Base-by-base conservation (phyloP, 1,140 invertebrate genomes). In the Octopus bimaculoides region DNA sequence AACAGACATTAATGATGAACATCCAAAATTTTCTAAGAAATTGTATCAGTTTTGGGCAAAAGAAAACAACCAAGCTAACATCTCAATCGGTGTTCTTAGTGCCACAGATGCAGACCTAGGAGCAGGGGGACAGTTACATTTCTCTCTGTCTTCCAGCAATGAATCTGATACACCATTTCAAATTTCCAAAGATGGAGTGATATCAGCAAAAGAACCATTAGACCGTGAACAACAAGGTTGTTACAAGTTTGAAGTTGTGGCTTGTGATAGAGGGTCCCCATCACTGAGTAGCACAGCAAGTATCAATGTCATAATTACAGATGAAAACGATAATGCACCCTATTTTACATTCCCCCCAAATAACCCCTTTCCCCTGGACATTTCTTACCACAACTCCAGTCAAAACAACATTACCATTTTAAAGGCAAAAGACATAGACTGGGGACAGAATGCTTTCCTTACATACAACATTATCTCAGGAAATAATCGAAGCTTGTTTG, bases 251-350 rank as follows among this genome's bases (percentile, higher is more conserved):
- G 93, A 95, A 3, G 93, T 95, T 12, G 94, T 96, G 89, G 97
- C 95, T 1, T 91, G 93, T 78, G 97, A 99, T 90, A 93, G 95
- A 87, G 97, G 97, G 0, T 92, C 91, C 4, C 94, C 96, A 0
- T 93, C 94, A 1, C 92, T 94, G 94, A 93, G 78, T 92, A 93
- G 14, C 91, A 95, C 81, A 52, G 93, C 82, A 52, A 94, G 5
- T 90, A 98, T 75, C 92, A 93, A 82, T 92, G 91, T 98, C 0
- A 91, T 92, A 79, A 93, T 98, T 0, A 88, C 96, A 5, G 96
- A 98, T 88, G 93, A 96, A 5, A 98, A 98, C 88, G 96, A 98
- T 90, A 97, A 98, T 90, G 95, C 52, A 93, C 88, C 88, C 4
- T 75, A 96, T 82, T 96, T 97, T 55, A 41, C 0, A 41, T 41